phyloP scores from a whole-genome alignment of 2,113 vertebrate genomes.

The human (Homo sapiens) region DNA sequence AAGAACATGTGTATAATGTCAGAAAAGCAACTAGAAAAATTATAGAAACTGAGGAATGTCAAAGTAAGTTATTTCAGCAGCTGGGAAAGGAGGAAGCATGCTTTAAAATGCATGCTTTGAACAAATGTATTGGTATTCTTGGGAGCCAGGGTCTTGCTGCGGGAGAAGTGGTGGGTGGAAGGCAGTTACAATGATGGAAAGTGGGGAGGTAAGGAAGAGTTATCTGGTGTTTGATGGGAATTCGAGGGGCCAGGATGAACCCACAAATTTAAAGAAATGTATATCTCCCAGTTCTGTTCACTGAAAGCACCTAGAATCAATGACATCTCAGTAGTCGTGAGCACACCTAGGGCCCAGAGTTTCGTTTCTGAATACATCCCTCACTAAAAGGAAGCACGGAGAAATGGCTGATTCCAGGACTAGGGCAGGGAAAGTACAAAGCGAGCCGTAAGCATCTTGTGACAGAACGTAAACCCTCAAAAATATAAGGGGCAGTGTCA shows the following conservation, averaged over 20 bases:
- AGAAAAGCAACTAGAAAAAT: slow-evolving; percentile 24
- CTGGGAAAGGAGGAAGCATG: background rate
- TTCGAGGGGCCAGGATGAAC: background rate
- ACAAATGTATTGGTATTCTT: background rate
- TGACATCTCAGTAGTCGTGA: background rate
- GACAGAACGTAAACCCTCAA: slow-evolving; percentile 10
- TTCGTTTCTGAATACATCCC: slow-evolving; percentile 5
- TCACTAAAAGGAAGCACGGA: background rate
- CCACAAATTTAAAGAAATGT: background rate
- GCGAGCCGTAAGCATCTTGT: background rate
- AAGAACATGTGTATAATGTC: slow-evolving; percentile 21
- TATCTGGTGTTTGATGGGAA: background rate
- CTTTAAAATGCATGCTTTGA: slow-evolving; percentile 4
- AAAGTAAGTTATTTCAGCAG: slow-evolving; percentile 39
- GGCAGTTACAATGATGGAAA: background rate
- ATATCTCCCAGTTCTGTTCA: background rate
- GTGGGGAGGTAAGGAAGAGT: background rate
- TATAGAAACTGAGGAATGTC: slow-evolving; percentile 18
- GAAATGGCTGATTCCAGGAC: background rate
- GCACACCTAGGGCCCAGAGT: background rate
- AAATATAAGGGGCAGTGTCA: background rate
- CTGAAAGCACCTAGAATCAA: background rate
- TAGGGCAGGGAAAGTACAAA: background rate
- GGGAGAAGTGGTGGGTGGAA: background rate
- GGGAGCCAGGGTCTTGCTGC: background rate